Percentiles rank a stretch among this genome's conserved stretches.
phyloP scores from a whole-genome alignment of 2,113 vertebrate species.

The Probosciger aterrimus region DNA sequence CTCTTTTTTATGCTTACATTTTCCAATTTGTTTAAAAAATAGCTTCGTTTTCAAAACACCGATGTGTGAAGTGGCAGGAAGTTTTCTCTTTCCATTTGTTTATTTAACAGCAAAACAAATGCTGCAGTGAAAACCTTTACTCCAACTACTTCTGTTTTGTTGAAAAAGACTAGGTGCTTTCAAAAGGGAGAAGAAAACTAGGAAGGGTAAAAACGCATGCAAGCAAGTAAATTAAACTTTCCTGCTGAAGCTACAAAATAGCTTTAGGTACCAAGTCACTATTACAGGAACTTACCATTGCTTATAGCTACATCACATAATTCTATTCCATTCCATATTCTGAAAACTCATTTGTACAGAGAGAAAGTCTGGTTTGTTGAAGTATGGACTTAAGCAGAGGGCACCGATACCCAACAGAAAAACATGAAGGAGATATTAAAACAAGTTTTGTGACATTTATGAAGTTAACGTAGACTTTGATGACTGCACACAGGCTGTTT shows the following conservation, averaged over 20 bases:
- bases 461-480: background rate
- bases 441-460: background rate
- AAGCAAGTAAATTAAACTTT: background rate
- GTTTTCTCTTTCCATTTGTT: background rate
- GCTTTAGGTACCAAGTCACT: background rate
- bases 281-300: background rate
- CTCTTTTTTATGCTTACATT: background rate
- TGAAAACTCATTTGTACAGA: fast-evolving
- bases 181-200: background rate
- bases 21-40: background rate
- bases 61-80: slow-evolving; percentile 3
- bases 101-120: background rate
- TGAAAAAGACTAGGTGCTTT: background rate
- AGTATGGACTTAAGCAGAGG: background rate
- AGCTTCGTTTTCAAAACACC: slow-evolving; percentile 5
- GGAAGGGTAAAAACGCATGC: background rate
- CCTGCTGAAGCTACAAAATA: background rate
- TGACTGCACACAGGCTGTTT: background rate
- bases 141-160: background rate
- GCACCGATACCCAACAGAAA: background rate
- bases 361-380: fast-evolving
- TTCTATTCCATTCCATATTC: fast-evolving
- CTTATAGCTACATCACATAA: background rate
- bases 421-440: background rate
- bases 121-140: background rate